These are phyloP conservation scores for Pseudomyrmex pallidus DNA, from an alignment of 1,140 invertebrate genomes.

Conservation along the genomic window DNA sequence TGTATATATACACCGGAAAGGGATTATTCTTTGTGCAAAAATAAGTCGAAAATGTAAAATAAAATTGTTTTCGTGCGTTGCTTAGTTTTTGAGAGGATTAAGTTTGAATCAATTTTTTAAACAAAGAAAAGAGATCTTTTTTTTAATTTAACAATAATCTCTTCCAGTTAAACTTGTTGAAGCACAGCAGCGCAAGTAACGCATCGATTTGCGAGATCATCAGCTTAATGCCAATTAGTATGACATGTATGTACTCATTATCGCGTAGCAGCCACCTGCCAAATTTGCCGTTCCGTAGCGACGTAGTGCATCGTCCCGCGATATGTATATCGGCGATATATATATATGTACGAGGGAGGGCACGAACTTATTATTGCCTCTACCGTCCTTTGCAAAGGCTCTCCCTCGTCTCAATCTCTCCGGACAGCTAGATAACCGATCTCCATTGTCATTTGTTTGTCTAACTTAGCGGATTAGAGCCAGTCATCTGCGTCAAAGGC, in stretches of 20 bases:
- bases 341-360: neutral
- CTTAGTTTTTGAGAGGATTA: too few relatives aligned
- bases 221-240: slow-evolving; percentile 82
- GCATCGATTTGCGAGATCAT: neutral
- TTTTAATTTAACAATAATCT: too few relatives aligned
- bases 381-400: slow-evolving; percentile 1
- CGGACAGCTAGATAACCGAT: slow-evolving; percentile 70
- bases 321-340: slow-evolving; percentile 22
- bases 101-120: too few relatives aligned
- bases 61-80: too few relatives aligned
- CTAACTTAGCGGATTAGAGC: slow-evolving; percentile 76
- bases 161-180: too few relatives aligned
- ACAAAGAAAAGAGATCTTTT: too few relatives aligned
- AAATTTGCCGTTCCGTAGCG: neutral
- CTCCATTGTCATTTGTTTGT: slow-evolving; percentile 84
- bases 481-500: slow-evolving; percentile 77
- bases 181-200: too few relatives aligned
- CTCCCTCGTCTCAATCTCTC: slow-evolving; percentile 59
- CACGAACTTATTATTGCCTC: slow-evolving; percentile 8
- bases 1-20: neutral
- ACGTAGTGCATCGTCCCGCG: neutral
- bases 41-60: too few relatives aligned
- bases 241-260: slow-evolving; percentile 78
- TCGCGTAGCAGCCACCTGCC: slow-evolving; percentile 78
- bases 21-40: too few relatives aligned